Evolutionary conservation across 2,797 vertebrate genomes (phyloP), one percentile per base, ranked within the genome.

Genomic region (Poecilia picta): DNA sequence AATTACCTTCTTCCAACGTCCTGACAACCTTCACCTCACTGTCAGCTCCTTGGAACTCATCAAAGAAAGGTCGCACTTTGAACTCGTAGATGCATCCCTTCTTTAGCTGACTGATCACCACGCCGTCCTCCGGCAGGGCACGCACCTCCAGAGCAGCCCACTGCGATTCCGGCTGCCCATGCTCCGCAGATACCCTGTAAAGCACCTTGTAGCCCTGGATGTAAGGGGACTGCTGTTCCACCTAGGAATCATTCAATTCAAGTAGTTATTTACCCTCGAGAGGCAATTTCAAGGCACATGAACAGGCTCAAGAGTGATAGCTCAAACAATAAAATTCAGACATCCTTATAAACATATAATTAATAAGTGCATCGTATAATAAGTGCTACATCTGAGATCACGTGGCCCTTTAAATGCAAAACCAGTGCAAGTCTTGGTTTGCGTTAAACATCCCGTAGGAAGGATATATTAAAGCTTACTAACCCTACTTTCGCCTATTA

Each of bases 11-110:
- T 93, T 99, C 98, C 85, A 98, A 88, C 1, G 98, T 99, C 94
- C 96, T 97, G 82, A 97, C 97, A 92, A 98, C 97, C 91, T 98
- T 98, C 83, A 98, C 96, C 93, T 99, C 98, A 2, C 98, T 99
- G 89, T 99, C 98, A 23, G 97, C 96, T 88, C 98, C 98, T 94
- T 99, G 98, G 95, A 99, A 99, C 91, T 99, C 98, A 76, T 99
- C 98, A 92, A 99, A 99, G 93, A 98, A 99, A 31, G 98, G 98
- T 0, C 98, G 96, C 79, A 98, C 97, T 93, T 99, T 99, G 94
- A 99, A 98, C 95, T 99, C 97, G 0, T 99, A 99, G 92, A 97
- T 97, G 87, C 97, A 96, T n/a, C 97, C 98, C 89, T 96, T 98
- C 92, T 93, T 97, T 81, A 99, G 97, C 87, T 98, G 97, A 0